Conservation (phyloP, 2,113 vertebrate genomes). For the Percina caprodes region DNA sequence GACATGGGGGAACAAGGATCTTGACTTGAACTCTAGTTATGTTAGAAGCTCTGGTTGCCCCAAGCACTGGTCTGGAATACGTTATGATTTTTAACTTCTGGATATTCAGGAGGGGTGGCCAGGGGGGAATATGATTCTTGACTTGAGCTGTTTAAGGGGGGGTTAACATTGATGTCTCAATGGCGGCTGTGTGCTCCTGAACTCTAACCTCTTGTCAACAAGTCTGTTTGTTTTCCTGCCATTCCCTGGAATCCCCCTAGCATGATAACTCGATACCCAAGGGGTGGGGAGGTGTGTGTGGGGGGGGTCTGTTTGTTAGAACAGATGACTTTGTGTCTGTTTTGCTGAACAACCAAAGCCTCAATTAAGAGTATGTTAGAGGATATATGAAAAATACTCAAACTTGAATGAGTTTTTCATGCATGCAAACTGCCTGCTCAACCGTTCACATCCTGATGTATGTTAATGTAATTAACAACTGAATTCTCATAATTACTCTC, state of each 20-base stretch:
- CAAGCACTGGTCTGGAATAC: slow-evolving; percentile 57
- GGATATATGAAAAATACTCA: slow-evolving; percentile 67
- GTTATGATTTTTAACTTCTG: slow-evolving; percentile 71
- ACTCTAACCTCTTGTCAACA: slow-evolving; percentile 79
- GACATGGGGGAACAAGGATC: slow-evolving; percentile 46
- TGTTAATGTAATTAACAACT: slow-evolving; percentile 85
- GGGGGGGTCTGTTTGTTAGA: not conserved
- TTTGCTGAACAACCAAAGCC: slow-evolving; percentile 48
- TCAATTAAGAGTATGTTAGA: slow-evolving; percentile 67
- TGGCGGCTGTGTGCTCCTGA: slow-evolving; percentile 76
- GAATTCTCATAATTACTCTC: slow-evolving; percentile 84
- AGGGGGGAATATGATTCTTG: slow-evolving; percentile 68
- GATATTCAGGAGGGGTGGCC: slow-evolving; percentile 50
- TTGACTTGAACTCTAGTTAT: slow-evolving; percentile 50
- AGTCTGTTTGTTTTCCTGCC: slow-evolving; percentile 78
- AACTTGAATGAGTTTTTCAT: slow-evolving; percentile 72
- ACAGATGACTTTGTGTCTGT: slow-evolving; percentile 40
- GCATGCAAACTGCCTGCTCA: slow-evolving; percentile 64
- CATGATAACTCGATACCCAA: slow-evolving; percentile 65
- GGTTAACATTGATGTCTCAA: slow-evolving; percentile 64
- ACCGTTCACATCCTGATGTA: slow-evolving; percentile 72
- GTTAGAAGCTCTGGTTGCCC: slow-evolving; percentile 56
- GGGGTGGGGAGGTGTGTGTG: not conserved
- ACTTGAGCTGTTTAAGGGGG: slow-evolving; percentile 52
- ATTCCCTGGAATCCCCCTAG: slow-evolving; percentile 63